Conservation (phyloP, 2,113 vertebrate genomes). For the Laticauda colubrina region DNA sequence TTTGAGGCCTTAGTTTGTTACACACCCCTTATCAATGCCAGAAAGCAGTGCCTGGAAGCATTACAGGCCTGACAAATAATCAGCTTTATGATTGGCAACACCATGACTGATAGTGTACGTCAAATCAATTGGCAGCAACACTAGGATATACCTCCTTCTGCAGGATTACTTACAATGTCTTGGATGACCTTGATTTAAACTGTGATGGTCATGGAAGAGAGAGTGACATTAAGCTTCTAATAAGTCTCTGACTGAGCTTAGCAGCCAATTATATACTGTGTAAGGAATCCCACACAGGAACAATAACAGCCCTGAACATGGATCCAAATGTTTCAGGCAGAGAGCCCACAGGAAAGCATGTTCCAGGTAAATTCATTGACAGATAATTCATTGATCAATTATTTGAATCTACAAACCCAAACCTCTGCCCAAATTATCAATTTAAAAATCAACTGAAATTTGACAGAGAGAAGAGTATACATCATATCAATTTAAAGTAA, state of each 20-base stretch:
- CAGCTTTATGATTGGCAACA: slow-evolving; percentile 63
- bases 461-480: not conserved
- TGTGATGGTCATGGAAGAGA: slow-evolving; percentile 44
- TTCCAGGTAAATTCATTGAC: too few species aligned
- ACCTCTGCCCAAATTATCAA: not conserved
- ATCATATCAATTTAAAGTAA: not conserved
- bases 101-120: slow-evolving; percentile 65
- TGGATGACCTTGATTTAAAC: slow-evolving; percentile 56
- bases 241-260: not conserved
- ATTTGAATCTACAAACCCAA: not conserved
- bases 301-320: not conserved
- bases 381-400: not conserved
- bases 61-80: slow-evolving; percentile 61
- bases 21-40: slow-evolving; percentile 68
- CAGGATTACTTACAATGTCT: slow-evolving; percentile 54
- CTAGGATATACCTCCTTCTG: slow-evolving; percentile 47
- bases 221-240: slow-evolving; percentile 18
- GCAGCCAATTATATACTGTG: not conserved
- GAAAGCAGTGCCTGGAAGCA: slow-evolving; percentile 63
- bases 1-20: slow-evolving; percentile 52
- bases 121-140: slow-evolving; percentile 60
- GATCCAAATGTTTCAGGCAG: not conserved
- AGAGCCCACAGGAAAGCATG: not conserved
- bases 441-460: not conserved
- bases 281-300: not conserved